A percentile compares a stretch with the other conserved stretches of the same genome.
Evolutionary conservation across 1,140 invertebrate species (phyloP).

Genomic region (Pristionchus pacificus): DNA sequence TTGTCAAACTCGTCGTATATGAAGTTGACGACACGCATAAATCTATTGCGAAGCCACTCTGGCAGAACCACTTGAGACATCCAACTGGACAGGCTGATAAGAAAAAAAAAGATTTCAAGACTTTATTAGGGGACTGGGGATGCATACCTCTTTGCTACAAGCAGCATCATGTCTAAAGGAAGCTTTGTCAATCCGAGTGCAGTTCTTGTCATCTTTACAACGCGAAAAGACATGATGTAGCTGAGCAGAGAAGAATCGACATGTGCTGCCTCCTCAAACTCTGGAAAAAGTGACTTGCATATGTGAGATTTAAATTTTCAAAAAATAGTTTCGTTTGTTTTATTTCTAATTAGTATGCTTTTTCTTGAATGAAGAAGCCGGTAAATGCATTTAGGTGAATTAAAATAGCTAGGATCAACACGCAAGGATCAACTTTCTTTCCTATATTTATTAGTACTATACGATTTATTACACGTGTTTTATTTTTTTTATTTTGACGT

Average conservation of each 20-base stretch:
- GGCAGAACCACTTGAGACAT: constrained; percentile 19
- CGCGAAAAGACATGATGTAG: constrained; percentile 42
- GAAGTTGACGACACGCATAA: constrained; percentile 39
- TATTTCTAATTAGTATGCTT: not conserved
- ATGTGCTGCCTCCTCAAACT: constrained; percentile 39
- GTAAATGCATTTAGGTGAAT: constrained; percentile 9
- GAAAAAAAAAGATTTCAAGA: constrained; percentile 4
- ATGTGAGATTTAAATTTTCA: not conserved
- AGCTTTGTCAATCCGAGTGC: constrained; percentile 41
- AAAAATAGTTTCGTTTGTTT: not conserved
- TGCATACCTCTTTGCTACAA: constrained; percentile 45
- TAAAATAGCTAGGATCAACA: too few species aligned
- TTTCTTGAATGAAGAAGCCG: constrained; percentile 7
- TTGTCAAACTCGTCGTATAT: constrained; percentile 28
- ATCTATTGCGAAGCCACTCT: constrained; percentile 34
- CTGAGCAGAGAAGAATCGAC: constrained; percentile 35
- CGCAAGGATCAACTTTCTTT: too few species aligned
- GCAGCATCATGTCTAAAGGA: constrained; percentile 43
- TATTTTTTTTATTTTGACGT: not conserved
- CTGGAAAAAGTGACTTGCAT: constrained; percentile 27
- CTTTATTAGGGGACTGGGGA: constrained; percentile 2
- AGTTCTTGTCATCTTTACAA: constrained; percentile 38
- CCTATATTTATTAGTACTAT: too few species aligned
- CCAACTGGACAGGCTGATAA: constrained; percentile 35
- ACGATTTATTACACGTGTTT: too few species aligned